phyloP scores from a whole-genome alignment of 2,113 vertebrate species.

The Castor canadensis region DNA sequence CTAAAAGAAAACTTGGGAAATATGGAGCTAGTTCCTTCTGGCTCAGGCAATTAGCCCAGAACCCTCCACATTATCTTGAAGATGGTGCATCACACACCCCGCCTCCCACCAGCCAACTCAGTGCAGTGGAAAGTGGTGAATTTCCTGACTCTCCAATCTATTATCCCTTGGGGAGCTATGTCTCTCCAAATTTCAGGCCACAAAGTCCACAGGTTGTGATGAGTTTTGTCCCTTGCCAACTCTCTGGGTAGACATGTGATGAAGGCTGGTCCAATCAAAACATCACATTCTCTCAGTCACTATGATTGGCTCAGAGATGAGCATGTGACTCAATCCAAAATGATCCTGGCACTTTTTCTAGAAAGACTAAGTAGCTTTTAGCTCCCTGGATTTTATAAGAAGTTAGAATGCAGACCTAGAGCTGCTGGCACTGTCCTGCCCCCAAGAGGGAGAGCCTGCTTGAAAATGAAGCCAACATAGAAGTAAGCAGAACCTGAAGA shows the following conservation, averaged over 20 bases:
- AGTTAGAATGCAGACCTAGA: background rate
- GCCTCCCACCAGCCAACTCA: accelerated
- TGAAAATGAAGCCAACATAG: background rate
- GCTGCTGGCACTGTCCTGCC: background rate
- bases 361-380: background rate
- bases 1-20: background rate
- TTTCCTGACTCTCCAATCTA: background rate
- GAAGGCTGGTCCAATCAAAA: background rate
- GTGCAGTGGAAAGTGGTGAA: accelerated
- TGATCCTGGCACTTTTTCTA: background rate
- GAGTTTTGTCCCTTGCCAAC: no score
- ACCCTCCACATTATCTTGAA: background rate
- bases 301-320: background rate
- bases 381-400: background rate
- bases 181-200: background rate
- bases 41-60: background rate
- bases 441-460: background rate
- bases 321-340: background rate
- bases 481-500: background rate
- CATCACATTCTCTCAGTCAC: background rate
- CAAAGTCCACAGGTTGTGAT: background rate
- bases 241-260: background rate
- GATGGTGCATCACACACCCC: background rate
- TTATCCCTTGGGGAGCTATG: background rate
- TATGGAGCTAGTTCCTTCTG: accelerated